Percentiles rank a stretch among this genome's conserved stretches.
Evolutionary conservation across 2,113 vertebrate genomes (phyloP).

Genomic region (Struthio camelus): DNA sequence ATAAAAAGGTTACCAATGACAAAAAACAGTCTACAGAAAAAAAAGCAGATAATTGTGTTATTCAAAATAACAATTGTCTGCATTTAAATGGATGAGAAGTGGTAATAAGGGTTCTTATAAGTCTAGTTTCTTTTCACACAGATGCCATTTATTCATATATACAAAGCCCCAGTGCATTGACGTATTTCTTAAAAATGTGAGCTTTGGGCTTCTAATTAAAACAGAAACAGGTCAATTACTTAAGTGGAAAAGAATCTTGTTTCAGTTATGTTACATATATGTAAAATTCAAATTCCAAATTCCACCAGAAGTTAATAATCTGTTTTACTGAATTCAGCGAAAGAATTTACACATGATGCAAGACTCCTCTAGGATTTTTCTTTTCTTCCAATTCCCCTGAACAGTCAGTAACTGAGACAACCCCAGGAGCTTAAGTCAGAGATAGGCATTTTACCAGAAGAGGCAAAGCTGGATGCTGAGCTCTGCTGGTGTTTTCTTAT

Average conservation of each 20-base stretch:
- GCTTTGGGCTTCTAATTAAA: neutral
- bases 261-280: too few relatives aligned
- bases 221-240: neutral
- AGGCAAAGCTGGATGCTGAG: too few relatives aligned
- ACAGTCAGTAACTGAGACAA: too few relatives aligned
- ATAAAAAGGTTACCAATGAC: slow-evolving; percentile 42
- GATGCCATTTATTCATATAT: neutral
- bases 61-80: neutral
- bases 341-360: too few relatives aligned
- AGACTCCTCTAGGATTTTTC: too few relatives aligned
- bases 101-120: neutral
- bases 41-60: slow-evolving; percentile 20
- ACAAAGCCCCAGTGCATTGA: neutral
- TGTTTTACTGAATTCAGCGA: neutral
- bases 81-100: neutral
- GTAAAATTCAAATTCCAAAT: neutral
- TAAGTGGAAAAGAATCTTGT: neutral
- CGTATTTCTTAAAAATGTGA: neutral
- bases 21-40: slow-evolving; percentile 58
- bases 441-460: too few relatives aligned
- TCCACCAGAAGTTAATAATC: neutral
- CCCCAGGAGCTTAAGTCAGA: too few relatives aligned
- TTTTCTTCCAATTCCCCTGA: too few relatives aligned
- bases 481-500: too few relatives aligned
- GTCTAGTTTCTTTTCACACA: neutral